Evolutionary conservation across 2,797 vertebrate genomes (phyloP).

Genomic region (Mastacembelus armatus): DNA sequence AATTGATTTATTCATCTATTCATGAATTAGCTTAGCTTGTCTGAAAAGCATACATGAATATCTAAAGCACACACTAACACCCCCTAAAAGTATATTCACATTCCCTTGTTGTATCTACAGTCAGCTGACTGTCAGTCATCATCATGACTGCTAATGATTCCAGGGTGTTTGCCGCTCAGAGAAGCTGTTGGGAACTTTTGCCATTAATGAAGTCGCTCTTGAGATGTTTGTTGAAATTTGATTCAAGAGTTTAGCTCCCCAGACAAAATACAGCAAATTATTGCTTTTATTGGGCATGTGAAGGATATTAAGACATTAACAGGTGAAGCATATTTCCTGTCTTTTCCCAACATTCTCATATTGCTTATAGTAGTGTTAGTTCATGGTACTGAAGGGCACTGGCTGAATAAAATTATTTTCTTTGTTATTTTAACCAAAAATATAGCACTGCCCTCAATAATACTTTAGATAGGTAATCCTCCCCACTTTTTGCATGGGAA

Average conservation of each 20-base stretch:
- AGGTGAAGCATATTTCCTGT: constrained; percentile 25
- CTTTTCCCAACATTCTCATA: constrained; percentile 13
- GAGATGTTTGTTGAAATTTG: constrained; percentile 17
- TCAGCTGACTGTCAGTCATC: constrained; percentile 51
- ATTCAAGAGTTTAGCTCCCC: constrained; percentile 18
- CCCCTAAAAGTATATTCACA: constrained; percentile 23
- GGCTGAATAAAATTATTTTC: not conserved
- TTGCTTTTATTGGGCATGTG: constrained; percentile 29
- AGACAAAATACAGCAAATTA: constrained; percentile 28
- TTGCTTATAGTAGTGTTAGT: not conserved
- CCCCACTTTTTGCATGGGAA: no score
- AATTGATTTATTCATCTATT: constrained; percentile 75
- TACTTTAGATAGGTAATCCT: no score
- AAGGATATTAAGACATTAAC: not conserved
- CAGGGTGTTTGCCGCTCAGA: constrained; percentile 19
- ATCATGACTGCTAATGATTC: constrained; percentile 40
- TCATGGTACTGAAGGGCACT: not conserved
- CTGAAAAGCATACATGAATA: constrained; percentile 52
- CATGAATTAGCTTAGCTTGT: constrained; percentile 56
- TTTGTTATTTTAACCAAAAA: not conserved
- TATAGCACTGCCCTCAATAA: no score
- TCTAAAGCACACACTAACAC: constrained; percentile 44
- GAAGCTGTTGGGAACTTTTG: constrained; percentile 25
- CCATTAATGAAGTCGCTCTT: constrained; percentile 35
- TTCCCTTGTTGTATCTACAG: constrained; percentile 34